These are phyloP conservation scores for Danio kyathit DNA, from an alignment of 2,797 vertebrate species.

Conservation along the genomic window DNA sequence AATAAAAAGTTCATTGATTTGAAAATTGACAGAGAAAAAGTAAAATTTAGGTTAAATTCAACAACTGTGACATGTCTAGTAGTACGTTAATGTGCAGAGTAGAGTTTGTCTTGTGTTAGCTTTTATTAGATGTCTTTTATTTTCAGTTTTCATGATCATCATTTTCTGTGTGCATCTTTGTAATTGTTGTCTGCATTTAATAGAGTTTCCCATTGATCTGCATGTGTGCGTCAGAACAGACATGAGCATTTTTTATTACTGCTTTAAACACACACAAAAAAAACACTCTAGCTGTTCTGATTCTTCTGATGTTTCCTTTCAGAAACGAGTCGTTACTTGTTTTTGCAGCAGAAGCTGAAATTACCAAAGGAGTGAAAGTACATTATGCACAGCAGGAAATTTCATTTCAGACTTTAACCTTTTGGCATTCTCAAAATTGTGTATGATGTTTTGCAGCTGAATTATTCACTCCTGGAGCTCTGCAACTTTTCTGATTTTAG, in stretches of 20 bases:
- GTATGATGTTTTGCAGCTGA: neutral
- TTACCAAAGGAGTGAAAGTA: neutral
- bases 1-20: too few species aligned
- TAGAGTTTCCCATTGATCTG: neutral
- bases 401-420: neutral
- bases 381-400: neutral
- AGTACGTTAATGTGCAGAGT: too few species aligned
- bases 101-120: neutral
- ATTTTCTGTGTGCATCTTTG: conserved; percentile 21
- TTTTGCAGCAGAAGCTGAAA: neutral
- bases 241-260: neutral
- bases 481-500: neutral
- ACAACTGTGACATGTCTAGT: too few species aligned
- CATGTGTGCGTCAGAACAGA: neutral
- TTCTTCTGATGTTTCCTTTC: conserved; percentile 13
- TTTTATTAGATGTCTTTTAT: neutral
- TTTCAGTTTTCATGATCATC: conserved; percentile 1
- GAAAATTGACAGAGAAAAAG: too few species aligned
- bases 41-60: too few species aligned
- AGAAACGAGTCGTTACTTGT: neutral
- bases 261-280: neutral
- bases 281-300: neutral
- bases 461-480: neutral
- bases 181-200: neutral
- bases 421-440: neutral